Conservation (phyloP, 2,888 invertebrate genomes). For the Pyrgus malvae region DNA sequence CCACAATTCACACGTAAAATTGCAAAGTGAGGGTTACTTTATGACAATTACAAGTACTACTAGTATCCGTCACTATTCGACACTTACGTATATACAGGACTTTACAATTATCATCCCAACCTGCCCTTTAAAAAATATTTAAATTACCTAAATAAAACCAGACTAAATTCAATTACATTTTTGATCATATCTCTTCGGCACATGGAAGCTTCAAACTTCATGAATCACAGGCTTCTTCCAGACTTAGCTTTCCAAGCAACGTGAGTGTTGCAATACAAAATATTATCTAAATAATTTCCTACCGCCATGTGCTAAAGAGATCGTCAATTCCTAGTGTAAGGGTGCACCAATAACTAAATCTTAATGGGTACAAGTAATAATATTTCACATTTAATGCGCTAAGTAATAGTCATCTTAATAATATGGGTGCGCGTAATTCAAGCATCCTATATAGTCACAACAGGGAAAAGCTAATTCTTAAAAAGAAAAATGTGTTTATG, state of each 20-base stretch:
- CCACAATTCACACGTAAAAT: slow-evolving; percentile 43
- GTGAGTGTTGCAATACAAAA: slow-evolving; percentile 24
- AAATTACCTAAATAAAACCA: slow-evolving; percentile 58
- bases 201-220: slow-evolving; percentile 42
- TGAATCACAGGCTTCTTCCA: slow-evolving; percentile 22
- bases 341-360: slow-evolving; percentile 57
- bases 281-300: slow-evolving; percentile 23
- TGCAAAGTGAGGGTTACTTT: slow-evolving; percentile 46
- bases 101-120: slow-evolving; percentile 55
- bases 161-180: slow-evolving; percentile 48
- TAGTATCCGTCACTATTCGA: slow-evolving; percentile 46
- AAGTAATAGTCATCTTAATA: slow-evolving; percentile 39
- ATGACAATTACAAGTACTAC: slow-evolving; percentile 28
- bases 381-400: slow-evolving; percentile 59
- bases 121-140: slow-evolving; percentile 62
- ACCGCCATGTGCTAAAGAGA: slow-evolving; percentile 51
- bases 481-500: slow-evolving; percentile 58
- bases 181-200: slow-evolving; percentile 45
- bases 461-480: slow-evolving; percentile 23
- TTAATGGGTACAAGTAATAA: slow-evolving; percentile 49
- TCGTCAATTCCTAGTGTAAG: slow-evolving; percentile 58
- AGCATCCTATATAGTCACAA: slow-evolving; percentile 34
- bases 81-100: slow-evolving; percentile 72
- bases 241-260: slow-evolving; percentile 4
- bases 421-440: slow-evolving; percentile 41